Conservation (phyloP, 2,888 invertebrate species). For the Argyresthia albistria region DNA sequence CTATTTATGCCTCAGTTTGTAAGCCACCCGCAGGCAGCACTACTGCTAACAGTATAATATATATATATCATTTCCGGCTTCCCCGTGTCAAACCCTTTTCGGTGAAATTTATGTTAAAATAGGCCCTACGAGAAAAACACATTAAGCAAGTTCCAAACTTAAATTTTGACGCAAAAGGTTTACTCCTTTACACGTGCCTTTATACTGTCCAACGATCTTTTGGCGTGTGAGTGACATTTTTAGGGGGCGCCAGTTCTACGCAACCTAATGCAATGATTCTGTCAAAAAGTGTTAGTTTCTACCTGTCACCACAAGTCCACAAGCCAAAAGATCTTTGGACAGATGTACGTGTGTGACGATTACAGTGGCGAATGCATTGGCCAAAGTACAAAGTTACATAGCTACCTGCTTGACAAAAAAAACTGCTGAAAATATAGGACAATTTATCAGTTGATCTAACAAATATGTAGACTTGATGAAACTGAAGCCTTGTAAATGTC, state of each 20-base stretch:
- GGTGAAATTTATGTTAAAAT: not conserved
- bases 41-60: not conserved
- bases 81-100: not conserved
- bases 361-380: too few species aligned
- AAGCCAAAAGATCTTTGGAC: too few species aligned
- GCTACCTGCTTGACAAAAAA: too few species aligned
- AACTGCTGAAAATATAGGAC: not conserved
- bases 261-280: too few species aligned
- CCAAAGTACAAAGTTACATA: too few species aligned
- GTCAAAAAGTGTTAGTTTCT: too few species aligned
- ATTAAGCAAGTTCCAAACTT: not conserved
- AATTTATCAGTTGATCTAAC: not conserved
- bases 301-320: too few species aligned
- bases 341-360: too few species aligned
- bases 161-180: not conserved
- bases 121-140: not conserved
- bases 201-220: too few species aligned
- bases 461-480: not conserved
- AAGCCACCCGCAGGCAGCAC: not conserved
- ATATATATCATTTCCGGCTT: not conserved
- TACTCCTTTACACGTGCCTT: too few species aligned
- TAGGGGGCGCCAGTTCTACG: too few species aligned
- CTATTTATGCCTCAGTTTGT: not conserved
- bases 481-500: not conserved
- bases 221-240: too few species aligned